Evolutionary conservation across 2,888 invertebrate genomes (phyloP).

Genomic region (Neoascia interrupta): DNA sequence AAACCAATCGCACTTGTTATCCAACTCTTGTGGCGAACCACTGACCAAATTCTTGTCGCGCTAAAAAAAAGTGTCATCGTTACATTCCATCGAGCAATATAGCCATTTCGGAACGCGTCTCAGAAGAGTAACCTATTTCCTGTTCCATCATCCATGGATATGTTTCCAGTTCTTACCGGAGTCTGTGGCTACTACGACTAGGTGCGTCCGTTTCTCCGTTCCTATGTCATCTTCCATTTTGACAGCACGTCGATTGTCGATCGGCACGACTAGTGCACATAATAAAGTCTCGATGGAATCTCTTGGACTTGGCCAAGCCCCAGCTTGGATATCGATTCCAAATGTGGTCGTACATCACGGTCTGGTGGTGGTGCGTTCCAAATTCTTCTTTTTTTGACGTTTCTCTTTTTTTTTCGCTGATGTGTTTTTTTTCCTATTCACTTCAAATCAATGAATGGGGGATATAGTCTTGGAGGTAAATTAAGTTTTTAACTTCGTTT

Average conservation of each 20-base stretch:
- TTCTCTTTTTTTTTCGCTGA: neutral
- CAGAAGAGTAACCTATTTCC: conserved; percentile 51
- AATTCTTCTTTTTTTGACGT: neutral
- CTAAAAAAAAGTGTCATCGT: conserved; percentile 55
- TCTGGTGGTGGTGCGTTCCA: neutral
- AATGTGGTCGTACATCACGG: neutral
- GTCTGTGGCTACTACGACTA: conserved; percentile 27
- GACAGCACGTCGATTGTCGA: neutral
- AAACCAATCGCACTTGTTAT: conserved; percentile 49
- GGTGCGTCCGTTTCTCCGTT: conserved; percentile 29
- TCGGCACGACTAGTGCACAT: neutral
- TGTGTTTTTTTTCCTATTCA: neutral
- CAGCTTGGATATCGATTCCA: no score
- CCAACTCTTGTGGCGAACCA: conserved; percentile 53
- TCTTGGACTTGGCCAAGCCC: no score
- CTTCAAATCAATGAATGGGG: neutral
- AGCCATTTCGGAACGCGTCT: conserved; percentile 22
- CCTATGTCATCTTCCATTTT: conserved; percentile 38
- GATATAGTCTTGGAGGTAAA: conserved; percentile 12
- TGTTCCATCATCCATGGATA: conserved; percentile 59
- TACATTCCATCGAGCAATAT: conserved; percentile 64
- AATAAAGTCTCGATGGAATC: no score
- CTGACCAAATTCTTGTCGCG: conserved; percentile 57
- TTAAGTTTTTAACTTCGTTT: conserved; percentile 11
- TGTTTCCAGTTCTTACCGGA: conserved; percentile 43